phyloP scores from a whole-genome alignment of 2,113 vertebrate genomes.

The Lepidothrix coronata region DNA sequence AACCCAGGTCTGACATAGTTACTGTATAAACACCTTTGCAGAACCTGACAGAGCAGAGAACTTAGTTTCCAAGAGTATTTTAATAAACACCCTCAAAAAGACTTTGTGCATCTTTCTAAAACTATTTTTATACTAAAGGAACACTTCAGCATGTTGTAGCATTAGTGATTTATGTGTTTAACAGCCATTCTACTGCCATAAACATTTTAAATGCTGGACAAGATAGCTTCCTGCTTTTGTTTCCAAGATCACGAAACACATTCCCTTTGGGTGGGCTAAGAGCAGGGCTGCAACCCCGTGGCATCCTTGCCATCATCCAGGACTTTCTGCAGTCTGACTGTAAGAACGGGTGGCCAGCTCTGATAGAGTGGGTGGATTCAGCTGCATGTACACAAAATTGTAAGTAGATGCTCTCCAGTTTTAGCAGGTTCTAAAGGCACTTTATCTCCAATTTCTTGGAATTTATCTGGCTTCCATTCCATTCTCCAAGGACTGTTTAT shows the following conservation, averaged over 20 bases:
- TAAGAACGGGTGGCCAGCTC: neutral
- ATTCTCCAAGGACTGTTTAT: conserved; percentile 33
- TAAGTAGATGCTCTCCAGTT: neutral
- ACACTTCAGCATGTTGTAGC: neutral
- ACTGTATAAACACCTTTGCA: neutral
- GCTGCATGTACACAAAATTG: rapidly evolving
- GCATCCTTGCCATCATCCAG: too few relatives aligned
- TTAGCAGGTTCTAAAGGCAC: neutral
- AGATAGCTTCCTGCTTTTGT: neutral
- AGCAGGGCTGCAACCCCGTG: neutral
- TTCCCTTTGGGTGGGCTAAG: neutral
- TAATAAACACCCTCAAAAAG: neutral
- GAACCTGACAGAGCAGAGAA: neutral
- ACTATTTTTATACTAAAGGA: neutral
- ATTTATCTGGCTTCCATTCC: neutral
- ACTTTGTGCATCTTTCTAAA: neutral
- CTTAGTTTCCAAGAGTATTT: neutral
- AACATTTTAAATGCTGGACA: neutral
- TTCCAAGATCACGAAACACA: neutral
- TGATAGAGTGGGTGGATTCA: neutral
- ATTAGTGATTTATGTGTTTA: neutral
- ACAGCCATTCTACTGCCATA: neutral
- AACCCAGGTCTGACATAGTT: rapidly evolving
- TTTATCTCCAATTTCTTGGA: neutral
- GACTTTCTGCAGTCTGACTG: neutral